Percentiles rank a stretch among this genome's conserved stretches.
Evolutionary conservation across 2,113 vertebrate species (phyloP).

Genomic region (Casuarius casuarius): DNA sequence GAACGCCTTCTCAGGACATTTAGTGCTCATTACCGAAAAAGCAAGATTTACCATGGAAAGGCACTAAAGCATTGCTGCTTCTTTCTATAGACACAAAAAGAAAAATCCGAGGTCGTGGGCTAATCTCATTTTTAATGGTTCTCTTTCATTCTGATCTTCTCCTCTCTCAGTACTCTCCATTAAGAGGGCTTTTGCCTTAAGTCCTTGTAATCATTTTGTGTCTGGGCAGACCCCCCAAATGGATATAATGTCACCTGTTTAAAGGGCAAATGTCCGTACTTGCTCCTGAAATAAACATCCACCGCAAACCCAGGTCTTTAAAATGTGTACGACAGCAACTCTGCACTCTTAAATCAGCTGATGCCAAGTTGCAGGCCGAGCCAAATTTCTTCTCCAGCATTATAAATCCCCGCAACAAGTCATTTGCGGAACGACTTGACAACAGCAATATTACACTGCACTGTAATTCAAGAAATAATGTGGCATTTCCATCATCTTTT

Average conservation of each 20-base stretch:
- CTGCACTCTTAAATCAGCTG: background rate
- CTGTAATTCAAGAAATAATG: slow-evolving; percentile 33
- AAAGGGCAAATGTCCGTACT: background rate
- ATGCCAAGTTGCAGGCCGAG: slow-evolving; percentile 35
- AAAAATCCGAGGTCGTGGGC: background rate
- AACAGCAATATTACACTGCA: slow-evolving; percentile 12
- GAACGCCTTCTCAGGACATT: background rate
- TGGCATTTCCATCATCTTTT: background rate
- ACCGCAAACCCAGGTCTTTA: background rate
- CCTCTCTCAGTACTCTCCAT: background rate
- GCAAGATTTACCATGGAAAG: background rate
- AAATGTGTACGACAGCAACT: background rate
- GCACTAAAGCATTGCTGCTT: background rate
- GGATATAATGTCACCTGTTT: background rate
- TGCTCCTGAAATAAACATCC: background rate
- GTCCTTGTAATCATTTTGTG: background rate
- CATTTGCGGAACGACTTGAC: slow-evolving; percentile 9
- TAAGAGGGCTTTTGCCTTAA: background rate
- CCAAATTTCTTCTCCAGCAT: background rate
- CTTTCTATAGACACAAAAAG: background rate
- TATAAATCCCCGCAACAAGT: slow-evolving; percentile 2
- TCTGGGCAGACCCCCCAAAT: background rate
- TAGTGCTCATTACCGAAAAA: background rate
- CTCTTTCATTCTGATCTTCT: background rate
- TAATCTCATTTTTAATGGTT: background rate